These are phyloP conservation scores for Felis catus DNA, from an alignment of 2,113 vertebrate species.

Conservation along the genomic window F.catus_Fca126_mat1.0 CM031419.1:169991501-169992000, in stretches of 20 bases:
- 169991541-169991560: too few relatives aligned
- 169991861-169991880: background rate
- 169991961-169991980: background rate
- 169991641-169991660: background rate
- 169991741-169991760: background rate
- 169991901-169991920: background rate
- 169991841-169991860: background rate
- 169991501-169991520: too few relatives aligned
- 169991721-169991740: background rate
- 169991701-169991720: constrained; percentile 15
- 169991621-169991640: background rate
- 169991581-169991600: background rate
- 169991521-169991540: too few relatives aligned
- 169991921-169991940: background rate
- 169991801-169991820: background rate
- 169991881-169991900: background rate
- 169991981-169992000: background rate
- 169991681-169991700: background rate
- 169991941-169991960: background rate
- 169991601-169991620: background rate
- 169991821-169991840: background rate
- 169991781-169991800: background rate
- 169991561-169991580: too few relatives aligned
- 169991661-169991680: background rate
- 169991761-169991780: background rate